Base-by-base conservation (phyloP, 2,113 vertebrate genomes). In the Solea solea region DNA sequence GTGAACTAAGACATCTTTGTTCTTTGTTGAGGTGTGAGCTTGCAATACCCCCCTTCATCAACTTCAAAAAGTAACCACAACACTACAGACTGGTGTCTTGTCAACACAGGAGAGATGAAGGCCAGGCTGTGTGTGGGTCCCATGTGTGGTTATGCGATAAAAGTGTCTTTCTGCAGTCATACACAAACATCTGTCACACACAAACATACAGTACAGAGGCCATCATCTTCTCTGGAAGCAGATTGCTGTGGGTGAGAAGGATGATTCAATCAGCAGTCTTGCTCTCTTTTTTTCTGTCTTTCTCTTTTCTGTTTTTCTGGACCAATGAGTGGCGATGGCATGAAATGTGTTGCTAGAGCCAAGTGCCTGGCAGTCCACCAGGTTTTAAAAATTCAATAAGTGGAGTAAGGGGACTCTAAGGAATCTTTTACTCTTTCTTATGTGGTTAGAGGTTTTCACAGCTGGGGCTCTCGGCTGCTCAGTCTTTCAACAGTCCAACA, bases 351-450 rank as follows among this genome's bases (percentile, higher is more conserved):
- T 40, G 62, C 53, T 69, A 53, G 63, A 86, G 81, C 81, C 83
- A 79, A 81, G 73, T 53, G 74, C 64, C 85, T 88, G 86, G 82
- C 82, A 46, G 52, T 69, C 42, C 57, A 80, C 84, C 82, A 83
- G 82, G 77, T 83, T 78, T 84, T 86, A 86, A 89, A 89, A 86
- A 83, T 84, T 83, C 83, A 88, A 64, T 86, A 86, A 84, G 81
- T 80, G 64, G 76, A 89, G 79, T 72, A 87, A 84, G 53, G 69
- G 82, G 84, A 86, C 86, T 76, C 77, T 28, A 44, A 85, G 84
- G 72, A 86, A 81, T 87, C 76, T 84, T 53, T 81, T 69, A 60
- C 70, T 80, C 75, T 61, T 63, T 80, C 74, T 88, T 74, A 79
- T 87, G 82, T 86, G 84, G 76, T 82, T 72, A 65, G 82, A 86